These are phyloP conservation scores for Sepiola atlantica DNA, from an alignment of 2,888 invertebrate genomes.

Conservation along the genomic window DNA sequence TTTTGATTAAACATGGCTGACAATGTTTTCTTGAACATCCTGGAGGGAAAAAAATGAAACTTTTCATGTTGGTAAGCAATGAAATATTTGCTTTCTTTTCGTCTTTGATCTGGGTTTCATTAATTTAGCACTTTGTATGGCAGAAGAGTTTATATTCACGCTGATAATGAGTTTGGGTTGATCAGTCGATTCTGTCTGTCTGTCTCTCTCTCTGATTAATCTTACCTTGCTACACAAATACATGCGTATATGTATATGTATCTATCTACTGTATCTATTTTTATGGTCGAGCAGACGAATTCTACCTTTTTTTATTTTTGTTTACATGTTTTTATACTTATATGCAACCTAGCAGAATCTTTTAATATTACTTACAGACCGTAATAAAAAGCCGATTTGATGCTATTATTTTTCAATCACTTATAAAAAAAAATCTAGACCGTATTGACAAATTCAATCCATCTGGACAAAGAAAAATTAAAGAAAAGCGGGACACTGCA, in stretches of 20 bases:
- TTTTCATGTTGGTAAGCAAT: not conserved
- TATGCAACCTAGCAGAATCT: not conserved
- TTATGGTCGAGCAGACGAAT: not conserved
- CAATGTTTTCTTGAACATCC: conserved; percentile 32
- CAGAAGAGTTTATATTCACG: not conserved
- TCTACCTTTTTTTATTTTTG: not conserved
- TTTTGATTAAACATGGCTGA: conserved; percentile 32
- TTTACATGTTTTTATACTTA: not conserved
- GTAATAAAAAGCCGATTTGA: not conserved
- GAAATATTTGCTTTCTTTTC: conserved; percentile 20
- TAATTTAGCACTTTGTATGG: not conserved
- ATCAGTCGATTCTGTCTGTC: not conserved
- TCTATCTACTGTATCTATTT: not conserved
- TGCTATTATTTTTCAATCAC: not conserved
- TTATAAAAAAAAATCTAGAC: not conserved
- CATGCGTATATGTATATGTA: not conserved
- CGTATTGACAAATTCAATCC: conserved; percentile 8
- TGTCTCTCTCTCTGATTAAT: too few relatives aligned
- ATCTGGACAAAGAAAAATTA: conserved; percentile 4
- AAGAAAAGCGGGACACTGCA: not conserved
- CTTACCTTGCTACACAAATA: not conserved
- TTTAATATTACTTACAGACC: not conserved
- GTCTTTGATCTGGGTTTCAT: not conserved
- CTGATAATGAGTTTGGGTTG: not conserved
- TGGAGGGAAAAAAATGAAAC: conserved; percentile 32